These are phyloP conservation scores for Tetragonisca angustula DNA, from an alignment of 2,888 invertebrate genomes.

Conservation along the genomic window DNA sequence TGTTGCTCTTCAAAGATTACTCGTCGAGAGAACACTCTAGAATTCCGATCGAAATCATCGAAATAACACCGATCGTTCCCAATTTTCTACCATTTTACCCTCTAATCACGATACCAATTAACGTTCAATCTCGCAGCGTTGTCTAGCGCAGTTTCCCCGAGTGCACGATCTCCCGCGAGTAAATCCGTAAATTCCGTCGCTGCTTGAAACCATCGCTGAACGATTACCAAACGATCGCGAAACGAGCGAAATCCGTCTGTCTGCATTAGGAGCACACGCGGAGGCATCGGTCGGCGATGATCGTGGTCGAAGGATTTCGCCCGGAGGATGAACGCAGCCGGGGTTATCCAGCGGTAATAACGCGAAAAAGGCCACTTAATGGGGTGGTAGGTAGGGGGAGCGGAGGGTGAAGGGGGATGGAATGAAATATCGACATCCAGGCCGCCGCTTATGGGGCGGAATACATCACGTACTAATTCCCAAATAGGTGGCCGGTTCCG, in stretches of 20 bases:
- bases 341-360: conserved; percentile 71
- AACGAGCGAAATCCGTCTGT: conserved; percentile 35
- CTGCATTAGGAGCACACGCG: conserved; percentile 43
- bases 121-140: neutral
- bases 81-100: neutral
- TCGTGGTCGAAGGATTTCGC: conserved; percentile 60
- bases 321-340: conserved; percentile 62
- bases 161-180: neutral
- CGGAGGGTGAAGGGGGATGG: conserved; percentile 36
- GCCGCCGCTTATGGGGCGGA: conserved; percentile 67
- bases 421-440: conserved; percentile 70
- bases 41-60: neutral
- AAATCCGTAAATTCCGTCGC: neutral
- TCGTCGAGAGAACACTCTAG: neutral
- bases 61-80: neutral
- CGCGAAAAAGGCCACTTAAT: conserved; percentile 70
- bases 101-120: neutral
- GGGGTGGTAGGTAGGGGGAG: conserved; percentile 21
- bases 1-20: neutral
- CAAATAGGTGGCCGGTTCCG: conserved; percentile 66
- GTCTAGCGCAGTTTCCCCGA: neutral
- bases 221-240: conserved; percentile 1
- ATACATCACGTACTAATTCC: conserved; percentile 74
- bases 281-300: conserved; percentile 67
- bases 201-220: too few relatives aligned